Evolutionary conservation across 2,888 invertebrate species (phyloP).

Genomic region (Meteorus colon): DNA sequence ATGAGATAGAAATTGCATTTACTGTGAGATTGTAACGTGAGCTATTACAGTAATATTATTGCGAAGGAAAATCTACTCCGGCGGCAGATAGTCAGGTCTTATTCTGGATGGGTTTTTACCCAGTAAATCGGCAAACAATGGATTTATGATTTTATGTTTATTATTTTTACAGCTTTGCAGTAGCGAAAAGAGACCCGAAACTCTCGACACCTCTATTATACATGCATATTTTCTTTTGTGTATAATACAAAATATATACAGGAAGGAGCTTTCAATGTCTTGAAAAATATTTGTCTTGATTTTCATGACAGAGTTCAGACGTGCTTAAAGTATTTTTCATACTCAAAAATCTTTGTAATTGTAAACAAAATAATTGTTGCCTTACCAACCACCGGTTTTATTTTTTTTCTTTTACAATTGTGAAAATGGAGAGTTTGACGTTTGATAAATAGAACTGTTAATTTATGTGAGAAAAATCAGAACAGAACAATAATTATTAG

Average conservation of each 20-base stretch:
- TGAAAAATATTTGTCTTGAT: not conserved
- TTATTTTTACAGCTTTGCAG: conserved; percentile 65
- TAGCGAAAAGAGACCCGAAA: conserved; percentile 52
- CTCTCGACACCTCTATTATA: conserved; percentile 18
- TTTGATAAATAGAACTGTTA: too few relatives aligned
- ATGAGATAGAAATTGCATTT: not conserved
- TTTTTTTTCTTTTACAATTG: too few relatives aligned
- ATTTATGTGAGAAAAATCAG: too few relatives aligned
- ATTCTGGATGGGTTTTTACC: conserved; percentile 51
- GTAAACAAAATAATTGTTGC: not conserved
- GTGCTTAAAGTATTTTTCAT: not conserved
- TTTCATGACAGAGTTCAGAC: not conserved
- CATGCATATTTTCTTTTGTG: not conserved
- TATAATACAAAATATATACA: conserved; percentile 8
- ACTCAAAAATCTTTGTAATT: conserved; percentile 1
- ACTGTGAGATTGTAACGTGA: not conserved
- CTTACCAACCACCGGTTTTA: too few relatives aligned
- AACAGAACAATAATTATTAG: too few relatives aligned
- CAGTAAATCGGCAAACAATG: conserved; percentile 60
- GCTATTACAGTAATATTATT: conserved; percentile 2
- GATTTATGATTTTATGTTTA: conserved; percentile 67
- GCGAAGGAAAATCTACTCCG: not conserved
- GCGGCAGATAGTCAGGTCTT: not conserved
- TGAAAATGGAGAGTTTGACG: too few relatives aligned
- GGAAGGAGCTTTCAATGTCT: not conserved